A percentile compares a stretch with the other conserved stretches of the same genome.
Conservation (phyloP, 1,140 invertebrate genomes). For the Matsumurasca onukii region DNA sequence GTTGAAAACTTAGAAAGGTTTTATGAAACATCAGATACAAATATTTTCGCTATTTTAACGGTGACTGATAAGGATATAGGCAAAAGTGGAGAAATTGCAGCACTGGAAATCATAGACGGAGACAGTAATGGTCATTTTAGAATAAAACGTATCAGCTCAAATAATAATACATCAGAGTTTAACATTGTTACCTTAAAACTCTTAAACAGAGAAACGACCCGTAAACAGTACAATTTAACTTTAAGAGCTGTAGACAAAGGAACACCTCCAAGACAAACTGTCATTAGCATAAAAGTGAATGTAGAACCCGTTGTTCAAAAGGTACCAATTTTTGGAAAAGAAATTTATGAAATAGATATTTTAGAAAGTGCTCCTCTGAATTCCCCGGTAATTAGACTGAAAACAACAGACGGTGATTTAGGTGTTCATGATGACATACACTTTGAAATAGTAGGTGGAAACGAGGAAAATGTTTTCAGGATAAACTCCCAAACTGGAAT, state of each 20-base stretch:
- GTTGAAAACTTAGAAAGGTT: conserved; percentile 76
- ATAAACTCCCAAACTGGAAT: conserved; percentile 87
- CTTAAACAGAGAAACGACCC: conserved; percentile 70
- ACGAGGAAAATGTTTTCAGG: conserved; percentile 82
- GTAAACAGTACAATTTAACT: conserved; percentile 81
- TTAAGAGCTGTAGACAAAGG: conserved; percentile 82
- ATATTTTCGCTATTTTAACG: conserved; percentile 86
- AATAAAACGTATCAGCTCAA: conserved; percentile 55
- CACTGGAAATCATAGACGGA: conserved; percentile 80
- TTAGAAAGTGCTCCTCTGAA: conserved; percentile 84
- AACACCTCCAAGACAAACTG: conserved; percentile 68
- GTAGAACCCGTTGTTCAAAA: conserved; percentile 80
- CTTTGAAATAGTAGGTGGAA: conserved; percentile 87
- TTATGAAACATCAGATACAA: conserved; percentile 75
- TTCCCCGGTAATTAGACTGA: conserved; percentile 83
- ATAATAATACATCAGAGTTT: conserved; percentile 57
- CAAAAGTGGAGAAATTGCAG: conserved; percentile 76
- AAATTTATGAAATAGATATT: conserved; percentile 83
- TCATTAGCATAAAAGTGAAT: conserved; percentile 73
- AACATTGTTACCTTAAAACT: conserved; percentile 73
- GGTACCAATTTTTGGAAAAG: conserved; percentile 80
- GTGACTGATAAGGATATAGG: conserved; percentile 82
- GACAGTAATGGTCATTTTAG: conserved; percentile 84
- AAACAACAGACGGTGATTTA: conserved; percentile 79
- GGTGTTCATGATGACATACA: conserved; percentile 79